These are phyloP conservation scores for Danaus plexippus DNA, from an alignment of 1,140 invertebrate genomes.

Conservation along the genomic window DNA sequence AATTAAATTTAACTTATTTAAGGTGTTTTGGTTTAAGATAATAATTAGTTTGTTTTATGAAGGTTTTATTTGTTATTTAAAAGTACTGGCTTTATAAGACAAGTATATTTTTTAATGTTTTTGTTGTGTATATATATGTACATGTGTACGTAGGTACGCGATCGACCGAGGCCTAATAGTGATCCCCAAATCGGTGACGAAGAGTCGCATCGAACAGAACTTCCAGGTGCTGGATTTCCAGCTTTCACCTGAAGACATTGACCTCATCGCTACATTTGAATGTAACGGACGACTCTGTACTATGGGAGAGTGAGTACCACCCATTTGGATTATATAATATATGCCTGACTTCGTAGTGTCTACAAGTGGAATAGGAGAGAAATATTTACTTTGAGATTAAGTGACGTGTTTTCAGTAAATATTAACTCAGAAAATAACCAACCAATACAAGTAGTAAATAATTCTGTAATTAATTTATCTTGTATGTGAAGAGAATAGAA, in stretches of 20 bases:
- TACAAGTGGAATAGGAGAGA: too few species aligned
- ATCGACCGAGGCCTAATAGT: constrained; percentile 65
- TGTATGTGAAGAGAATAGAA: neutral
- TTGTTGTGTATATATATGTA: neutral
- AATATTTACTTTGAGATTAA: too few species aligned
- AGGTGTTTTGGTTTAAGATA: too few species aligned
- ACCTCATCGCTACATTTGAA: constrained; percentile 56
- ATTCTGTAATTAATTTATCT: neutral
- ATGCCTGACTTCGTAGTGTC: too few species aligned
- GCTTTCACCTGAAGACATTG: constrained; percentile 73
- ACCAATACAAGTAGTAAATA: too few species aligned
- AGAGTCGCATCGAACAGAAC: constrained; percentile 78
- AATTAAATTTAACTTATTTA: too few species aligned
- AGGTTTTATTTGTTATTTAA: too few species aligned
- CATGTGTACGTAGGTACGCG: constrained; percentile 45
- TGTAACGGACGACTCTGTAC: constrained; percentile 52
- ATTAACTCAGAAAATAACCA: too few species aligned
- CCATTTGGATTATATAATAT: too few species aligned
- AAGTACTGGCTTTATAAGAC: too few species aligned
- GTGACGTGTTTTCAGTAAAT: too few species aligned
- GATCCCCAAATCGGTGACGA: constrained; percentile 76
- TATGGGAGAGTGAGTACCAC: constrained; percentile 49
- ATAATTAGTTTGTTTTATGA: too few species aligned
- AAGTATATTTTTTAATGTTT: neutral
- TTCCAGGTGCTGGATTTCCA: constrained; percentile 81